Evolutionary conservation across 2,113 vertebrate genomes (phyloP).

Genomic region (Ochotona curzoniae): DNA sequence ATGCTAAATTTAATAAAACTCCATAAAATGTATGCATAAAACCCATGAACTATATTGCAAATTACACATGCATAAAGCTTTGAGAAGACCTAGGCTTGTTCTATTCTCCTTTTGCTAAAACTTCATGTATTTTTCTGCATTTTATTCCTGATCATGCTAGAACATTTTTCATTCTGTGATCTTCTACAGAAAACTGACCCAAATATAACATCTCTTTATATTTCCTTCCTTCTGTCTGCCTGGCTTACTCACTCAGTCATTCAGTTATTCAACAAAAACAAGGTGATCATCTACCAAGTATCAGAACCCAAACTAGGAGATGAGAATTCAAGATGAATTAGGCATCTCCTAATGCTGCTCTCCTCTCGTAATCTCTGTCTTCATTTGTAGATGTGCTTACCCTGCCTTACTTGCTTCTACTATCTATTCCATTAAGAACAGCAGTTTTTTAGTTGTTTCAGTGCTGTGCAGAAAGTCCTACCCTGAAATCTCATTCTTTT

Average conservation of each 20-base stretch:
- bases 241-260: conserved; percentile 67
- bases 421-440: not conserved
- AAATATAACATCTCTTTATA: conserved; percentile 64
- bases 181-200: conserved; percentile 53
- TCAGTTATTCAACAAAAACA: conserved; percentile 72
- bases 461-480: not conserved
- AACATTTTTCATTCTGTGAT: conserved; percentile 65
- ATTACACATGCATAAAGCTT: not conserved
- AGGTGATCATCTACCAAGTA: conserved; percentile 39
- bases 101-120: conserved; percentile 14
- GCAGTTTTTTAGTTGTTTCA: not conserved
- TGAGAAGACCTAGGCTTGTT: not conserved
- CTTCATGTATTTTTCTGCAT: conserved; percentile 37
- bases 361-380: not conserved
- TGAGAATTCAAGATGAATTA: conserved; percentile 29
- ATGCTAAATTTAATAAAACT: conserved; percentile 44
- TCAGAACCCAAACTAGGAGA: not conserved
- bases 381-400: not conserved
- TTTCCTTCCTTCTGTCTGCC: conserved; percentile 67
- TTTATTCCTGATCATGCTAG: conserved; percentile 66
- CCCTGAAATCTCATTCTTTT: not conserved
- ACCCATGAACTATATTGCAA: conserved; percentile 26
- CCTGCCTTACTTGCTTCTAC: not conserved
- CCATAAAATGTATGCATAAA: not conserved
- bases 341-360: not conserved